Percentiles rank a stretch among this genome's conserved stretches.
Evolutionary conservation across 53 echinoderm and acorn worm species (phyloP).

Genomic region (Echinometra lucunter): DNA sequence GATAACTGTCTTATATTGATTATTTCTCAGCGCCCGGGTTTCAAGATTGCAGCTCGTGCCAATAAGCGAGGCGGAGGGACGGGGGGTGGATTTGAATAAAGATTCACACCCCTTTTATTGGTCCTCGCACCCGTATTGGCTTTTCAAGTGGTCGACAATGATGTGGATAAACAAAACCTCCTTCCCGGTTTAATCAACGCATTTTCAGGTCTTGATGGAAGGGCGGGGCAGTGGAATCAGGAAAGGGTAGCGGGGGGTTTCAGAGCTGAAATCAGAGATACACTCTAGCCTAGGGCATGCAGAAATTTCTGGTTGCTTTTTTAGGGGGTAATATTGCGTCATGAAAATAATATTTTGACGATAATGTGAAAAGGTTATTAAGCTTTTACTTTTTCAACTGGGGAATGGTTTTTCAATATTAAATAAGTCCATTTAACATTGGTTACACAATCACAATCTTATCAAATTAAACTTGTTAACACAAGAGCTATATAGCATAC

Average conservation of each 20-base stretch:
- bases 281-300: too few species aligned
- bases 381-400: too few species aligned
- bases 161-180: constrained; percentile 24
- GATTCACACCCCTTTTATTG: constrained; percentile 38
- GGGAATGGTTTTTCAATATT: too few species aligned
- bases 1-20: constrained; percentile 51
- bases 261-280: neutral
- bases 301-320: too few species aligned
- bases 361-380: too few species aligned
- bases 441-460: too few species aligned
- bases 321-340: too few species aligned
- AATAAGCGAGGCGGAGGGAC: constrained; percentile 20
- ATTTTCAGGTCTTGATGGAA: neutral
- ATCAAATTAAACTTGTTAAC: too few species aligned
- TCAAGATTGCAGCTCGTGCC: constrained; percentile 21
- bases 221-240: constrained; percentile 2
- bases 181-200: constrained; percentile 43
- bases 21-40: constrained; percentile 19
- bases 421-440: too few species aligned
- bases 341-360: too few species aligned
- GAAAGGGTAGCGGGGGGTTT: neutral
- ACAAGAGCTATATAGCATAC: too few species aligned
- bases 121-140: constrained; percentile 16
- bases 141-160: constrained; percentile 57
- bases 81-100: neutral